Evolutionary conservation across 2,113 vertebrate genomes (phyloP).

Genomic region (Poecilia latipinna): DNA sequence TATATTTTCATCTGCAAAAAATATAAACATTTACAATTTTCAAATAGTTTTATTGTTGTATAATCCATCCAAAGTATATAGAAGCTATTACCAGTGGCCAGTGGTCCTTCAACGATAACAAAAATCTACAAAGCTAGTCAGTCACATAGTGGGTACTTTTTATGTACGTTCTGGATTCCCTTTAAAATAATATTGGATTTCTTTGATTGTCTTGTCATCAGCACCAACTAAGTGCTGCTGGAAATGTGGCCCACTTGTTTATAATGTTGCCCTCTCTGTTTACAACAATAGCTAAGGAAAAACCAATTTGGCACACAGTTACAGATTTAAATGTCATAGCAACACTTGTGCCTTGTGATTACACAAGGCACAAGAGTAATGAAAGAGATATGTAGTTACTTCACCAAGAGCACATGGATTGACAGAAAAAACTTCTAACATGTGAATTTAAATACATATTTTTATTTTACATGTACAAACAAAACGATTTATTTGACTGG

Average conservation of each 20-base stretch:
- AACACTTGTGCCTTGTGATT: neutral
- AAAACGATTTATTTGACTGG: neutral
- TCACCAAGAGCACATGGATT: neutral
- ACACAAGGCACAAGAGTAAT: neutral
- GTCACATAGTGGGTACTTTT: no score
- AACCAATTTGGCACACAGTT: constrained; percentile 8
- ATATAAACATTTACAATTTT: neutral
- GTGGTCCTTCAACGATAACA: neutral
- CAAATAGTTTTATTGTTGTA: neutral
- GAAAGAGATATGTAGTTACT: neutral
- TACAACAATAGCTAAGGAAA: neutral
- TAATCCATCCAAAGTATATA: neutral
- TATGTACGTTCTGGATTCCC: no score
- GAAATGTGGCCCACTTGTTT: neutral
- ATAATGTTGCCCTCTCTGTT: constrained; percentile 11
- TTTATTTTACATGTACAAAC: constrained; percentile 32
- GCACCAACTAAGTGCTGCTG: neutral
- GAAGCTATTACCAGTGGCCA: neutral
- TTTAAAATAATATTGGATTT: no score
- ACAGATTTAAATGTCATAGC: neutral
- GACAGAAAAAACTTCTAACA: constrained; percentile 14
- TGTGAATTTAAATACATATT: constrained; percentile 1
- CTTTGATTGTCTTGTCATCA: neutral
- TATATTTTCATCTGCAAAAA: neutral
- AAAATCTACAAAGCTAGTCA: no score